Base-by-base conservation (phyloP, 2,797 vertebrate genomes). In the Discoglossus pictus region DNA sequence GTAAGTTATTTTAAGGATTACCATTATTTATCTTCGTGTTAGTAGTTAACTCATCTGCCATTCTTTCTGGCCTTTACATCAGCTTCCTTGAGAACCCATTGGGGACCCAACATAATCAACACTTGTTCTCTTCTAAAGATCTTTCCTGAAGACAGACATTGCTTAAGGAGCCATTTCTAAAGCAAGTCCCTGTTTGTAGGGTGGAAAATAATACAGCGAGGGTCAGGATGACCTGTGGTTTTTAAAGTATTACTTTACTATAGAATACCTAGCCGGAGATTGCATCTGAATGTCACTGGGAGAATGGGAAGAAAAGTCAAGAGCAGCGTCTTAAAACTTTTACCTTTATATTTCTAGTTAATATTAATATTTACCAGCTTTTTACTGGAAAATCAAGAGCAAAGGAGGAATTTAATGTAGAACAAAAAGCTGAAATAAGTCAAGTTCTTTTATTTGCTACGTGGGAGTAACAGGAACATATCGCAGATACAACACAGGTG, bases 61-160 rank as follows among this genome's bases (percentile, higher is more conserved):
- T 76, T 86, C 80, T 87, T 83, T 64, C 76, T 61, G 68, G 63
- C 75, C 77, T 82, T 84, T 84, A 83, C 79, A 83, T 86, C 81
- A 86, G 73, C 75, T 78, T 73, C 74, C 78, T 78, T 77, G 81
- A 83, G 81, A 82, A 86, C 84, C 83, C 85, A 78, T 78, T 72
- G 67, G 82, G 83, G 86, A 86, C 43, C 1, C 31, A n/a, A 39
- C 48, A 71, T 78, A 77, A 75, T 80, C 79, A 83, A 78, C 61
- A 48, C 68, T n/a, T 61, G 36, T 72, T 68, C 55, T 80, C 34
- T 31, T 82, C 79, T 86, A 81, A 78, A 75, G 73, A 81, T 84
- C 76, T 79, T 76, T 60, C 67, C 73, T 64, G 78, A 6, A 66
- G 79, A 76, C 80, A 81, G 78, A 55, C 25, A 21, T 79, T 63